A percentile compares a stretch with the other conserved stretches of the same genome.
Evolutionary conservation across 2,113 vertebrate genomes (phyloP).

Genomic region (Bostrychus sinensis): DNA sequence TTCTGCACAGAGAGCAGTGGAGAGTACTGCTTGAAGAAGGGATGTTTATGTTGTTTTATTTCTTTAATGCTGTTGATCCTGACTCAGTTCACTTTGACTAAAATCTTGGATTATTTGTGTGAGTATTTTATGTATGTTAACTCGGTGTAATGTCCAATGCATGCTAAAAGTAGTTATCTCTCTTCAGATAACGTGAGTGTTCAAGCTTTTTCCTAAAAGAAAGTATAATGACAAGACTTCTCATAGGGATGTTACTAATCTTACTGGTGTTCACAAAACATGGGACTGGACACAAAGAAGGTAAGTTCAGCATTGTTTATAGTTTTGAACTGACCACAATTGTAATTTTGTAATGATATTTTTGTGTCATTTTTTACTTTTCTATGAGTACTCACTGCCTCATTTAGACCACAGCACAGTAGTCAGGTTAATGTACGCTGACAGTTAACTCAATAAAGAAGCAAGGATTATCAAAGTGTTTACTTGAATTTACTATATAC

Average conservation of each 20-base stretch:
- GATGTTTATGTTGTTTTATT: background rate
- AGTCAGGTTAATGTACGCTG: no score
- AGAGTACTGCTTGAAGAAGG: conserved; percentile 10
- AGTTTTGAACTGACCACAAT: background rate
- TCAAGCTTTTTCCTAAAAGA: background rate
- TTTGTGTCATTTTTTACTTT: no score
- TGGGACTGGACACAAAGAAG: background rate
- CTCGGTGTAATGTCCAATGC: no score
- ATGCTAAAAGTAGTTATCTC: background rate
- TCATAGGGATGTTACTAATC: background rate
- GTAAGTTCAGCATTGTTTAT: background rate
- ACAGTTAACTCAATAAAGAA: no score
- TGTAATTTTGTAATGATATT: no score
- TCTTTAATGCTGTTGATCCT: background rate
- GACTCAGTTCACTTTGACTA: no score
- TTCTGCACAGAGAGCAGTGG: background rate
- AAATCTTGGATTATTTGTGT: background rate
- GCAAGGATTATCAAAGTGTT: no score
- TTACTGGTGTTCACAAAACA: background rate
- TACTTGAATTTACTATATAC: no score
- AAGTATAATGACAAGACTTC: background rate
- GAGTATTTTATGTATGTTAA: background rate
- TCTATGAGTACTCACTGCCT: no score
- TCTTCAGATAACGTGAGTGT: background rate
- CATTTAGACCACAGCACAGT: no score